Percentiles rank a stretch among this genome's conserved stretches.
Conservation (phyloP, 1,140 invertebrate genomes). For the Drosophila takahashii region DNA sequence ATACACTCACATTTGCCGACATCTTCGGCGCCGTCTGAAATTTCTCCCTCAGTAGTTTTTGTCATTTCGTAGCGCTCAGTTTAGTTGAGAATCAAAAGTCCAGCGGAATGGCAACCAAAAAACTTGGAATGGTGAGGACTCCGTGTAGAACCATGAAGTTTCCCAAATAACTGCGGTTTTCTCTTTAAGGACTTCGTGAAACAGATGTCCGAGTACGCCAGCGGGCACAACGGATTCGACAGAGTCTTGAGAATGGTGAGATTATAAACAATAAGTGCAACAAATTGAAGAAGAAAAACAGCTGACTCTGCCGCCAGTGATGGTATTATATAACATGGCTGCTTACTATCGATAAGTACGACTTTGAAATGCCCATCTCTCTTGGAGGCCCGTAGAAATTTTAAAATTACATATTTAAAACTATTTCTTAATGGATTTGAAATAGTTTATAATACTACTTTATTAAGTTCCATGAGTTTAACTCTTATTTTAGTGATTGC, state of each 20-base stretch:
- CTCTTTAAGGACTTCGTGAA: constrained; percentile 73
- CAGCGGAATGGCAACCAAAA: constrained; percentile 73
- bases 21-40: constrained; percentile 24
- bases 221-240: constrained; percentile 83
- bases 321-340: constrained; percentile 52
- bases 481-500: no score
- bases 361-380: constrained; percentile 1
- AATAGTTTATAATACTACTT: no score
- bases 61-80: constrained; percentile 47
- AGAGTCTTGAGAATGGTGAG: constrained; percentile 86
- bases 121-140: constrained; percentile 61
- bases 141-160: not conserved
- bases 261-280: not conserved
- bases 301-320: constrained; percentile 40
- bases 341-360: constrained; percentile 54
- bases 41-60: constrained; percentile 13
- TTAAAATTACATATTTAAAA: not conserved
- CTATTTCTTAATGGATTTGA: no score
- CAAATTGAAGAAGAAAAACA: constrained; percentile 39
- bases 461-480: no score
- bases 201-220: constrained; percentile 64
- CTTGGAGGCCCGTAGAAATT: no score
- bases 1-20: constrained; percentile 40
- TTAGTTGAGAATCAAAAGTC: not conserved
- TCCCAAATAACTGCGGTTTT: not conserved